Evolutionary conservation across 1,140 invertebrate species (phyloP), one percentile per base, ranked within the genome.

Genomic region (Orchestia grillus): DNA sequence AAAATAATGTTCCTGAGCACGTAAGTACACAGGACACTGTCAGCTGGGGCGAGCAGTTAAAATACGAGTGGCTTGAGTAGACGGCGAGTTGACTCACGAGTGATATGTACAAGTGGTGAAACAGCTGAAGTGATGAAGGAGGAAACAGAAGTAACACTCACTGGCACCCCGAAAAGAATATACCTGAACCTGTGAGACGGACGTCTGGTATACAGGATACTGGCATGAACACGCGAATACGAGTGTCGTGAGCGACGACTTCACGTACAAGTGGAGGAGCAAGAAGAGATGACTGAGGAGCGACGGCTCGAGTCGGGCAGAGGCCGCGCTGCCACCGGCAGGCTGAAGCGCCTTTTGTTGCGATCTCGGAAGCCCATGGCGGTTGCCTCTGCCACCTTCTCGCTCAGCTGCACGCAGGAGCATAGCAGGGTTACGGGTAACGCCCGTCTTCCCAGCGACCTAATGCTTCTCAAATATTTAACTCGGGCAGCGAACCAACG

Each of bases 191-290:
- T 77, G 62, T 36, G 11, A 15, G 1, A 77, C 36, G 28, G 62
- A 36, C 62, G 62, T 77, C 15, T 28, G 36, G 62, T 19, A 77
- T 28, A 77, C 62, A 23, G 62, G 62, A 3, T 3, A 28, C 28
- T 77, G 62, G 28, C 62, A 77, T 77, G 62, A 77, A 23, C 28
- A 77, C 3, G 62, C 11, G 36, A 77, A 77, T 36, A 77, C 36
- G 28, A 77, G 62, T 15, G 3, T 77, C 3, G 62, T 77, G 62
- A 77, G 28, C 62, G 15, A 1, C 62, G 88, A 8, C 4, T 36
- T 42, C 28, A 96, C 97, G 97, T 97, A 97, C 97, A 97, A 77
- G 97, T 97, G 87, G 97, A 97, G 77, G 97, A 97, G 96, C 97
- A 97, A 96, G 97, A 97, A 28, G 97, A 97, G 87, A 97, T 97